These are phyloP conservation scores for Dinoponera quadriceps DNA, from an alignment of 1,140 invertebrate species.

Conservation along the genomic window DNA sequence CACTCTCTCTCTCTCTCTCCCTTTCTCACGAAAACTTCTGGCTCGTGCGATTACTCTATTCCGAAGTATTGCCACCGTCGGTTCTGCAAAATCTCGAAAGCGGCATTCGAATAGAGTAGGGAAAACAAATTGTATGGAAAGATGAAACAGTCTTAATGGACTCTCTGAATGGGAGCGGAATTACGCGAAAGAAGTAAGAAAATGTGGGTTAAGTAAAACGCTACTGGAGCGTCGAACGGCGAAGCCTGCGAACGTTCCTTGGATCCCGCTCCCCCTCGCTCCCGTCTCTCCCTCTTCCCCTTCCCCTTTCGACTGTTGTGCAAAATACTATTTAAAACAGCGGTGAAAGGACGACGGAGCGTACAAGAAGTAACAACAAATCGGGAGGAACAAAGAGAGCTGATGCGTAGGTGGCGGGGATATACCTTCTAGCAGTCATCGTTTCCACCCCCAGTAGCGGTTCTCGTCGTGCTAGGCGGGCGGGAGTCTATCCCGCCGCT, in stretches of 20 bases:
- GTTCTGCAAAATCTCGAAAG: no score
- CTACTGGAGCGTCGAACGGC: neutral
- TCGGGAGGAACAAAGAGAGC: no score
- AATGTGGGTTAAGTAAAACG: slow-evolving; percentile 52
- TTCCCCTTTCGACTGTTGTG: slow-evolving; percentile 55
- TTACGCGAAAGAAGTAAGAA: slow-evolving; percentile 53
- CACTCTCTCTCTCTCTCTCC: neutral
- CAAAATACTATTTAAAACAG: no score
- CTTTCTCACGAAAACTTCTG: no score
- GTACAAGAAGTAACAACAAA: slow-evolving; percentile 47
- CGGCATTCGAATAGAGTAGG: no score
- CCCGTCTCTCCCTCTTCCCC: slow-evolving; percentile 13
- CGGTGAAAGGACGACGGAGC: slow-evolving; percentile 25
- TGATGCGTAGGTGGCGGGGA: slow-evolving; percentile 54
- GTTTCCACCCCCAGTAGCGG: neutral
- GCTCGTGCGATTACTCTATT: no score
- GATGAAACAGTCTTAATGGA: slow-evolving; percentile 72
- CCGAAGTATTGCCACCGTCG: no score
- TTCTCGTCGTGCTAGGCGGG: slow-evolving; percentile 18
- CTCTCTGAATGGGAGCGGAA: slow-evolving; percentile 55
- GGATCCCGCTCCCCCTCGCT: neutral
- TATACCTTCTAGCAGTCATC: slow-evolving; percentile 18
- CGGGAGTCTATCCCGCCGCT: slow-evolving; percentile 67
- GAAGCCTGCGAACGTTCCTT: neutral
- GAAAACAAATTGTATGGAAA: slow-evolving; percentile 74